Evolutionary conservation across 2,888 invertebrate species (phyloP), one percentile per base, ranked within the genome.

Genomic region (Cheilosia grossa): DNA sequence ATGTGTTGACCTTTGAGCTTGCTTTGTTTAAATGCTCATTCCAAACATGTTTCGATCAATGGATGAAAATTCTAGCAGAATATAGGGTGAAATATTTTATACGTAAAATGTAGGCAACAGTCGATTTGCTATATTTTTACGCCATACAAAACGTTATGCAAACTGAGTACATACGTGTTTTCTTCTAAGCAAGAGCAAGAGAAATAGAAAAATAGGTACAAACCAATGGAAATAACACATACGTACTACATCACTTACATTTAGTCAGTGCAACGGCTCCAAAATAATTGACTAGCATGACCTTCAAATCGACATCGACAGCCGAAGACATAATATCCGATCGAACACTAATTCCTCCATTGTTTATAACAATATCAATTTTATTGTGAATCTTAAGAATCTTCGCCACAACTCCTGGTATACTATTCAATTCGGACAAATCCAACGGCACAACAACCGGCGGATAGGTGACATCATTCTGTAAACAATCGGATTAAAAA

Each of bases 211-310:
- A 27, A 27, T 27, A 27, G 27, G 27, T 27, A 27, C 6, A 27
- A 5, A 5, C 5, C 24, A 27, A 27, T 27, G 13, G 13, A 1
- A 51, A 10, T 5, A 4, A 1, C 21, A 2, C 21, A 21, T 10
- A 4, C 51, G 4, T 24, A 13, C 10, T 33, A 33, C 33, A 2
- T 33, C 6, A 63, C 88, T 89, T 93, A 97, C 98, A 97, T 95
- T 98, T 98, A 1, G 98, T 97, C 30, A 99, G 92, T 42, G 96
- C 96, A 70, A 98, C 95, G 87, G 98, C 94, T 17, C 98, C 98
- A 93, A 99, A 98, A 92, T 97, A 99, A 93, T 99, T 99, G 7
- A 98, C 95, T 44, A 94, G 92, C 98, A 99, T 98, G 53, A 99
- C 93, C 92, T 95, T 95, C 81, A 95, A 93, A 91, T 98, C 96